phyloP scores from a whole-genome alignment of 2,888 invertebrate species.

The Acanthosepion lycidas region DNA sequence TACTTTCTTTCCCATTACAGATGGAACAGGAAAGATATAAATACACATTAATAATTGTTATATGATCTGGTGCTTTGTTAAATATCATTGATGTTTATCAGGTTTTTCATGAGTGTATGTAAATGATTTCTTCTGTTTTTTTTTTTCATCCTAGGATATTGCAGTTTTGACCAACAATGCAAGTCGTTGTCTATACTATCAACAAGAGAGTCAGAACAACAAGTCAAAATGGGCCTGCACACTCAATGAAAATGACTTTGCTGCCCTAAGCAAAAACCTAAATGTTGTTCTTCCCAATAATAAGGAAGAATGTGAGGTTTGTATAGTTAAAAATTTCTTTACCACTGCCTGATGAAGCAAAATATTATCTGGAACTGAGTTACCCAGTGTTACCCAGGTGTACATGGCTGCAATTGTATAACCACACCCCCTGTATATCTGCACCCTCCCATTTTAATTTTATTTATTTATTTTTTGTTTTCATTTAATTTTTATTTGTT shows the following conservation, averaged over 20 bases:
- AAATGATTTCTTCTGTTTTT: background rate
- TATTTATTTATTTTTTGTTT: too few species aligned
- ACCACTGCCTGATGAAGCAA: too few species aligned
- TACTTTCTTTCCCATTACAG: too few species aligned
- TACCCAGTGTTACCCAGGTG: too few species aligned
- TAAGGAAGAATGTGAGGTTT: slow-evolving; percentile 70
- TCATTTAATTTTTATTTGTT: too few species aligned
- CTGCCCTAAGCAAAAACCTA: slow-evolving; percentile 51
- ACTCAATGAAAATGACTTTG: slow-evolving; percentile 54
- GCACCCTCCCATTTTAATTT: too few species aligned
- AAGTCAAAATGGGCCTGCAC: slow-evolving; percentile 70
- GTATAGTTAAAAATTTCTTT: background rate
- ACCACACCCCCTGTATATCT: too few species aligned
- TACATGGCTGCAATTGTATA: too few species aligned
- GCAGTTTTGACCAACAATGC: slow-evolving; percentile 71
- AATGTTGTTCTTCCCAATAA: slow-evolving; percentile 68
- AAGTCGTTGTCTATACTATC: slow-evolving; percentile 67
- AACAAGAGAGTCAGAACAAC: slow-evolving; percentile 71
- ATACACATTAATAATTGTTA: background rate
- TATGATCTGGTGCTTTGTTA: background rate
- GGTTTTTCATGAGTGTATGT: background rate
- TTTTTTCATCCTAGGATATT: slow-evolving; percentile 64
- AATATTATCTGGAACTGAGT: too few species aligned
- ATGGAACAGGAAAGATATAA: too few species aligned
- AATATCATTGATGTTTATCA: background rate